Evolutionary conservation across 2,797 vertebrate genomes (phyloP).

Genomic region (Anomalospiza imberbis): DNA sequence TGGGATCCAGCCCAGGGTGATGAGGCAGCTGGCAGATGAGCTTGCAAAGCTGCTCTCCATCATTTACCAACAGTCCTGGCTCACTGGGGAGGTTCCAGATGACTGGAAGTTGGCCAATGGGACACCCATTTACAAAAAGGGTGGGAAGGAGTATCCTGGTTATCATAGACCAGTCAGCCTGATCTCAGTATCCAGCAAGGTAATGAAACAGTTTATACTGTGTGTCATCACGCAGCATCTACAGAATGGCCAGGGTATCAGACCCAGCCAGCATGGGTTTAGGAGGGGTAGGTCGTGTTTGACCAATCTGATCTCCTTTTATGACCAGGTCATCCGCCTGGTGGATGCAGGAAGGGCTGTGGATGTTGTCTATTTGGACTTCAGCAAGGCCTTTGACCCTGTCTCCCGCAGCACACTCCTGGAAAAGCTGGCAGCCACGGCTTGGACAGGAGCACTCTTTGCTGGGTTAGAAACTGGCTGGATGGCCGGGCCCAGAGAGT

Average conservation of each 20-base stretch:
- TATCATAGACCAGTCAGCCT: not conserved
- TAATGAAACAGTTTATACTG: not conserved
- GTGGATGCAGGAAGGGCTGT: not conserved
- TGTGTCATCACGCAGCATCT: not conserved
- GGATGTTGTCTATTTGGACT: not conserved
- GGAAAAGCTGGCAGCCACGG: not conserved
- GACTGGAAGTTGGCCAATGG: not conserved
- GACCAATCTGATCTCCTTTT: not conserved
- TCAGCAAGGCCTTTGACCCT: not conserved
- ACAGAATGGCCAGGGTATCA: not conserved
- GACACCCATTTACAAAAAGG: not conserved
- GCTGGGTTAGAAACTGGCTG: too few relatives aligned
- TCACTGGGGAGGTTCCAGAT: not conserved
- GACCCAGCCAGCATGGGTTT: not conserved
- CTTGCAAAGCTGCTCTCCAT: accelerated
- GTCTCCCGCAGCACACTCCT: not conserved
- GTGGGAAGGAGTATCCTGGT: not conserved
- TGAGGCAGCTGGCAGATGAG: too few relatives aligned
- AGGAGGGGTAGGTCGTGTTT: too few relatives aligned
- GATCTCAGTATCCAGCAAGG: not conserved
- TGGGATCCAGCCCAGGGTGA: not conserved
- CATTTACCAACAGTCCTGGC: not conserved
- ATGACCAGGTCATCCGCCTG: accelerated
- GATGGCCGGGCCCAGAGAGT: accelerated
- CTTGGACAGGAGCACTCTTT: too few relatives aligned